A percentile compares a stretch with the other conserved stretches of the same genome.
These are phyloP conservation scores for Petrosia ficiformis DNA, from an alignment of 37 sponge, comb jelly and placozoan species.

Conservation along the genomic window DNA sequence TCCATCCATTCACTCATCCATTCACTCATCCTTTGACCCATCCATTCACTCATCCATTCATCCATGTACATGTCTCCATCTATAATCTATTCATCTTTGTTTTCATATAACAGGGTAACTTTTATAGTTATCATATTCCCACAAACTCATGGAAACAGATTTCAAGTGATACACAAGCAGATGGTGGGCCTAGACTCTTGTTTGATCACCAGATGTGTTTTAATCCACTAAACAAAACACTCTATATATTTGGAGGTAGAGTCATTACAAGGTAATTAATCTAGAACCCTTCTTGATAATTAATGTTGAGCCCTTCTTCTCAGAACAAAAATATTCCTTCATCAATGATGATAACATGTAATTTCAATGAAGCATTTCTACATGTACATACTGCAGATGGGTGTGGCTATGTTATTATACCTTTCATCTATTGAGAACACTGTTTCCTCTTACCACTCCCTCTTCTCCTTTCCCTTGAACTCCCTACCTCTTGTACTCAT, in stretches of 20 bases:
- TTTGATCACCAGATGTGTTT: slow-evolving; percentile 89
- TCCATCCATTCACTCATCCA: background rate
- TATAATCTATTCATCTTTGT: background rate
- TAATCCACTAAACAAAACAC: slow-evolving; percentile 34
- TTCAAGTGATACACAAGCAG: slow-evolving; percentile 38
- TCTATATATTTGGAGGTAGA: slow-evolving; percentile 88
- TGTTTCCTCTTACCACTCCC: too few species aligned
- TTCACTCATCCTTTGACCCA: background rate
- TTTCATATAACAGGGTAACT: slow-evolving; percentile 36
- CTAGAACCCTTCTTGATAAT: background rate
- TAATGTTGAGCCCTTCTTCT: background rate
- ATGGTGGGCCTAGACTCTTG: slow-evolving; percentile 71
- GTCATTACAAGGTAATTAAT: slow-evolving; percentile 14
- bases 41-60: background rate
- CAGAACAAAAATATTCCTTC: background rate
- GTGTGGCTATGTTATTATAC: too few species aligned
- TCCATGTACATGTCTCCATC: background rate
- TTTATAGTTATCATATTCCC: slow-evolving; percentile 42
- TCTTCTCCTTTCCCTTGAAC: too few species aligned
- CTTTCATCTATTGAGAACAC: too few species aligned
- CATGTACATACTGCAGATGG: too few species aligned
- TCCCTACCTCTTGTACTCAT: too few species aligned
- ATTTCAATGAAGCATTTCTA: too few species aligned
- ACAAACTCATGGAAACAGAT: slow-evolving; percentile 30
- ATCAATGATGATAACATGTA: too few species aligned